Evolutionary conservation across 1,140 invertebrate genomes (phyloP), one percentile per base, ranked within the genome.

Genomic region (Medauroidea extradentata): DNA sequence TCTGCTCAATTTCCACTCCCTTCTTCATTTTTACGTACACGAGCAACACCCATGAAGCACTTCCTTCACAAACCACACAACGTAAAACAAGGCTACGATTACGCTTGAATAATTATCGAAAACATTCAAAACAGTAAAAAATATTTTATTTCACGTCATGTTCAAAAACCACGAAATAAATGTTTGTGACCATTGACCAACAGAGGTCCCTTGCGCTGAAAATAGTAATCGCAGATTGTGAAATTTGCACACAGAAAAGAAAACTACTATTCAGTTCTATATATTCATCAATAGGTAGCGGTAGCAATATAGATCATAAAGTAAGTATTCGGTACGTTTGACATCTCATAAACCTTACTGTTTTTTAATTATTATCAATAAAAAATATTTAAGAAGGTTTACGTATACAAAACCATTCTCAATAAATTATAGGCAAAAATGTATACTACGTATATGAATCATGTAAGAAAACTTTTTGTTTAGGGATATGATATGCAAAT

Each of bases 221-320:
- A 57, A 61, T 61, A 57, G 60, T 61, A 61, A 57, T 61, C 60
- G 29, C 57, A 16, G 48, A 57, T 61, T 56, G 57, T 56, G 60
- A 29, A 57, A 61, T 58, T 16, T 43, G 46, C 54, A 56, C 54
- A 52, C 54, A 46, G 54, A 57, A 61, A 57, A 51, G 53, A 58
- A 55, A 34, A 4, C 11, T 4, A 34, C 5, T 11, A 34, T 34
- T 4, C 29, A 34, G 29, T 34, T 34, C 29, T 11, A 34, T 7
- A 34, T 34, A 11, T 34, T 34, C 11, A 4, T 34, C 29, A 34
- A 34, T 11, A 34, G 29, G 11, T 34, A 34, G 29, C 29, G 29
- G n/a, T n/a, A n/a, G n/a, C n/a, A n/a, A n/a, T n/a, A n/a, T n/a
- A n/a, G n/a, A n/a, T n/a, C n/a, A n/a, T n/a, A n/a, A n/a, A n/a